These are phyloP conservation scores for Mormyrops boulengeri DNA, from an alignment of 2,797 vertebrate genomes.

Conservation along the genomic window DNA sequence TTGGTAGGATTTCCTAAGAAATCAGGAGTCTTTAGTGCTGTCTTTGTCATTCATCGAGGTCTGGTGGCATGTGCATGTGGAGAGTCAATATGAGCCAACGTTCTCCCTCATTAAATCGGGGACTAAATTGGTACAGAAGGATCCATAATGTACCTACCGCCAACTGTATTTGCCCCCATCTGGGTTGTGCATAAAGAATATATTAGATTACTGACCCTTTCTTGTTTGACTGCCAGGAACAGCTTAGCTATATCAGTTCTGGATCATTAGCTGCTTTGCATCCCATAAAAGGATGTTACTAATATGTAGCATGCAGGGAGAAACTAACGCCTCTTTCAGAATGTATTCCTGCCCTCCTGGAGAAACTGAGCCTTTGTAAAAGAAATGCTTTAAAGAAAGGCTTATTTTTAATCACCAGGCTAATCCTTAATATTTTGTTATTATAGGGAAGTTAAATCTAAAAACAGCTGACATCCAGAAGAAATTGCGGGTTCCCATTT, in stretches of 20 bases:
- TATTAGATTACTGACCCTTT: conserved; percentile 27
- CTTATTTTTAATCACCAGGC: background rate
- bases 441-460: background rate
- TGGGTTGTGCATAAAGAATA: conserved; percentile 15
- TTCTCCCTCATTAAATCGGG: conserved; percentile 5
- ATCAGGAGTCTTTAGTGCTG: background rate
- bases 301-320: conserved; percentile 23
- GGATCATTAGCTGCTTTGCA: conserved; percentile 27
- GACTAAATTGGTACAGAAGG: conserved; percentile 16
- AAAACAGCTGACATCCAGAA: background rate
- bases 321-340: conserved; percentile 13
- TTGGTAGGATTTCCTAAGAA: background rate
- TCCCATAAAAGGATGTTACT: conserved; percentile 25
- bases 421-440: background rate
- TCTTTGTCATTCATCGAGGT: background rate
- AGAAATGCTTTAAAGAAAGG: background rate
- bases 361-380: background rate
- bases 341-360: background rate
- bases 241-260: conserved; percentile 29
- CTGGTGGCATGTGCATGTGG: background rate
- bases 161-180: conserved; percentile 23
- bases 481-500: background rate
- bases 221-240: conserved; percentile 30
- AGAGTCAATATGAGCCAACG: background rate
- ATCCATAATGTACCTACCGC: conserved; percentile 9